Percentiles rank a stretch among this genome's conserved stretches.
Conservation (phyloP, 2,113 vertebrate species). For the Nibea coibor region DNA sequence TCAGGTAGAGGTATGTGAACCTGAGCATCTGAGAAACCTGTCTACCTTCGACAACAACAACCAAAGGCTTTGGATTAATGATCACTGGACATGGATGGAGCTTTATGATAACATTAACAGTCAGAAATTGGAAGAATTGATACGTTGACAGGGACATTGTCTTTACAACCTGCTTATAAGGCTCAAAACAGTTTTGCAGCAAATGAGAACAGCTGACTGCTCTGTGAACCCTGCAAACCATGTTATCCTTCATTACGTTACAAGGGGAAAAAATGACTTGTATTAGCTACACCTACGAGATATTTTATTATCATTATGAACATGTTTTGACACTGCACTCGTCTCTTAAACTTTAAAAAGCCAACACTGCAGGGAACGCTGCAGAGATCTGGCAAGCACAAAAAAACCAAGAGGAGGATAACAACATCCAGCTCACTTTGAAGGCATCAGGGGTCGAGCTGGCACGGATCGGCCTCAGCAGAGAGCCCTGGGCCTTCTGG, state of each 20-base stretch:
- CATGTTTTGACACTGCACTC: neutral
- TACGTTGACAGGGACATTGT: no score
- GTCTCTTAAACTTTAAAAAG: conserved; percentile 18
- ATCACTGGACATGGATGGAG: no score
- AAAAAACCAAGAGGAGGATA: conserved; percentile 4
- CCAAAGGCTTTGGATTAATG: no score
- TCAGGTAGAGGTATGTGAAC: no score
- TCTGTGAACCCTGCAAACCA: neutral
- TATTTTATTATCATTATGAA: neutral
- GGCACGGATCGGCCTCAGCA: conserved; percentile 9
- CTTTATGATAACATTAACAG: no score
- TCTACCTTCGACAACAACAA: no score
- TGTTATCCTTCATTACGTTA: neutral
- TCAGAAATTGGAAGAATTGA: no score
- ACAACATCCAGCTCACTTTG: neutral
- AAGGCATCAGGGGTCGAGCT: accelerated
- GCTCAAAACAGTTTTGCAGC: no score
- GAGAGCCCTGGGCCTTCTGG: conserved; percentile 15
- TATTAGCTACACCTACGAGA: neutral
- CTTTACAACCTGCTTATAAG: no score
- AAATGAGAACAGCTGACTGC: no score
- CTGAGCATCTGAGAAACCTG: no score
- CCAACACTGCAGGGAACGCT: neutral
- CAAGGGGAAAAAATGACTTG: neutral
- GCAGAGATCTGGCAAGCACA: conserved; percentile 16